Evolutionary conservation across 2,888 invertebrate species (phyloP), one percentile per base, ranked within the genome.

Genomic region (Brenthis daphne): DNA sequence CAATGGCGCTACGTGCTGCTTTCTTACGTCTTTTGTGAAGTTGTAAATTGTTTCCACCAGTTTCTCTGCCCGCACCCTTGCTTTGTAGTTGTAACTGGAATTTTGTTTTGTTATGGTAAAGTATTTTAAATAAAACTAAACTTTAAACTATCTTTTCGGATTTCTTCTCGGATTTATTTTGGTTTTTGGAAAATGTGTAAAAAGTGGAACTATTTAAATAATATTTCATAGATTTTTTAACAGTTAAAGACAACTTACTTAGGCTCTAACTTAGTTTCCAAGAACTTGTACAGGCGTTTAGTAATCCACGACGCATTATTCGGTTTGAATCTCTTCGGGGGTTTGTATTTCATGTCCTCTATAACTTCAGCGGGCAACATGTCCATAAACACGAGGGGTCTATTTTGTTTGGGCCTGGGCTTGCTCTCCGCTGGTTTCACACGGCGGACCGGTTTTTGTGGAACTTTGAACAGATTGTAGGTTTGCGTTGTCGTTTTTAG

Each of bases 291-390:
- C 63, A 93, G 73, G 56, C 86, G 76, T 57, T 88, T 88, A 0
- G 91, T 92, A 24, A 85, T 84, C 93, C 93, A 93, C 0, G 89
- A 78, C 0, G 90, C 91, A 48, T 86, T 87, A 2, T 77, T 76
- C 0, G 91, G 89, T 57, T 79, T 79, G 71, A 85, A 93, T 47
- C 88, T 79, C 69, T 87, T 91, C 0, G 90, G 92, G 0, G 92
- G 91, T 48, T 89, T 91, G 56, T 90, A 91, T 53, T 85, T 87
- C 80, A 90, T 74, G 51, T 90, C 92, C 43, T 85, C 81, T 5
- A 85, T 68, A 0, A 92, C 37, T 54, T 89, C 86, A 0, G 76
- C 56, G 0, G 92, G 90, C 37, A 90, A 64, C 13, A 77, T 74
- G 1, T 43, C 37, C 0, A 82, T 48, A 0, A 77, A 75, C 47